Base-by-base conservation (phyloP, 2,113 vertebrate genomes). In the Dolichallabes microphthalmus region DNA sequence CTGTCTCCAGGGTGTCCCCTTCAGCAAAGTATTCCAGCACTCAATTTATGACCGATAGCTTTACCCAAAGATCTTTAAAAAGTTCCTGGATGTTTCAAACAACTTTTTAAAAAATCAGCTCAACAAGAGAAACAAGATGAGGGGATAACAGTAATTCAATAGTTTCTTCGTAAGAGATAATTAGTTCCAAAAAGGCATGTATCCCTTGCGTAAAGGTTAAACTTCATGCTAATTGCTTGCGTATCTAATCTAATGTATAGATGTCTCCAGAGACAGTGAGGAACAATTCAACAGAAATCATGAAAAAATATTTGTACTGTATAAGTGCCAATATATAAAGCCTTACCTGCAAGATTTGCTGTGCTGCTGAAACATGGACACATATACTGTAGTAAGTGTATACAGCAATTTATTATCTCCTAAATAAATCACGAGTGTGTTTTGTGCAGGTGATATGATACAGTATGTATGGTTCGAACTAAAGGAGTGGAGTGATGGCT, bases 1-100 rank as follows among this genome's bases (percentile, higher is more conserved):
- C 75, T 73, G 84, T 88, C 87, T 50, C n/a, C 76, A 9, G 35
- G n/a, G 63, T 80, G 61, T 86, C n/a, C 30, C 22, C 55, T 27
- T 27, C 61, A 64, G 64, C 71, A 77, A 74, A 25, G 35, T 45
- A 32, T 25, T 20, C 14, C 55, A 45, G 82, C 22, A 74, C 66
- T 57, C 50, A 25, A 78, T 66, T 50, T 75, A 79, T 71, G 80
- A 82, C 66, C 61, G 13, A 14, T 76, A 30, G 20, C 61, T 55
- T 79, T 64, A 71, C 50, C 73, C 53, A 55, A 55, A 19, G 6
- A 20, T 75, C 30, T 85, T 79, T 57, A 5, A 52, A 10, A 52
- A 82, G 63, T 78, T 79, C 50, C 11, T 71, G 22, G 14, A 27
- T 35, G 35, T 55, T 32, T 85, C 55, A 45, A 27, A 66, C 19